phyloP scores from a whole-genome alignment of 2,113 vertebrate genomes.

The Cavia porcellus region DNA sequence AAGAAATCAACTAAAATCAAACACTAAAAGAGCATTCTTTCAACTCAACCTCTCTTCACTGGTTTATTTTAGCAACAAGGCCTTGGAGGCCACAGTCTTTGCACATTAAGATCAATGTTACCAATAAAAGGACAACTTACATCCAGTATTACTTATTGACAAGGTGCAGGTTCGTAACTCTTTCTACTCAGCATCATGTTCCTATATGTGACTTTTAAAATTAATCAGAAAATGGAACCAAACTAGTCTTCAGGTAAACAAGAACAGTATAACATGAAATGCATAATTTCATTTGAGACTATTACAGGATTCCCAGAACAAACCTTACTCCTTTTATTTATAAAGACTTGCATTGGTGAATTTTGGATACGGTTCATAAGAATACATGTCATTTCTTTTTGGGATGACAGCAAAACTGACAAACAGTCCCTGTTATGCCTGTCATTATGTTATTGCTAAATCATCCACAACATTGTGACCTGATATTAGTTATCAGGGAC shows the following conservation, averaged over 20 bases:
- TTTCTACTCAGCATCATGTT: conserved; percentile 31
- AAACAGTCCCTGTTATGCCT: conserved; percentile 45
- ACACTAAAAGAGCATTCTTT: not conserved
- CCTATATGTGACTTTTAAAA: conserved; percentile 55
- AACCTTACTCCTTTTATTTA: conserved; percentile 59
- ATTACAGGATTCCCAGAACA: conserved; percentile 49
- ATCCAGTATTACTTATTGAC: conserved; percentile 45
- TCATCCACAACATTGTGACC: conserved; percentile 60
- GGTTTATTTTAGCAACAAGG: conserved; percentile 6
- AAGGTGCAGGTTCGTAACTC: not conserved
- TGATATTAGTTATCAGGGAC: conserved; percentile 63
- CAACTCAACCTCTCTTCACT: not conserved
- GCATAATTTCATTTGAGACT: conserved; percentile 12
- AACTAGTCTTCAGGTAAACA: conserved; percentile 39
- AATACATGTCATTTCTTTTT: conserved; percentile 58
- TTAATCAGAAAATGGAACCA: conserved; percentile 47
- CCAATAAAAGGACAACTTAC: conserved; percentile 54
- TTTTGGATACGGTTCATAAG: conserved; percentile 61
- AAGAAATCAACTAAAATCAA: conserved; percentile 26
- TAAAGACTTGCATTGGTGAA: conserved; percentile 61
- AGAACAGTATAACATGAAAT: conserved; percentile 26
- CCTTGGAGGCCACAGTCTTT: conserved; percentile 22
- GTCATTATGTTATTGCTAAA: conserved; percentile 66
- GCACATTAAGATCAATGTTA: conserved; percentile 32
- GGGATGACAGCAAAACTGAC: conserved; percentile 62